phyloP scores from a whole-genome alignment of 2,888 invertebrate genomes.

The Lymantria dispar region DNA sequence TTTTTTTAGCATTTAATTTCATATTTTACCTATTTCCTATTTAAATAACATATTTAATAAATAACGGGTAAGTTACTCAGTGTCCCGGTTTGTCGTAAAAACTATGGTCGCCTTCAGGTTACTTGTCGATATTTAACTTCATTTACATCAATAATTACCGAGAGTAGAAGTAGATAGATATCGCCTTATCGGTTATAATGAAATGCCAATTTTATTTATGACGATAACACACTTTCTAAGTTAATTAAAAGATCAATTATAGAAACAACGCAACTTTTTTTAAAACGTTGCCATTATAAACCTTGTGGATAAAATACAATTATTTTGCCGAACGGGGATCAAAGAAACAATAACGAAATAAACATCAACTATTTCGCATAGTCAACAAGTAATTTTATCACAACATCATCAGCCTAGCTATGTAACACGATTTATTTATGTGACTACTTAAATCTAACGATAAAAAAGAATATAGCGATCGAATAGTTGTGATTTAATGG shows the following conservation, averaged over 20 bases:
- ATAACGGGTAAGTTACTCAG: no score
- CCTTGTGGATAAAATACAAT: constrained; percentile 11
- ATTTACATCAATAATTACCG: no score
- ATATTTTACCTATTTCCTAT: no score
- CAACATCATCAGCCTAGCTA: constrained; percentile 32
- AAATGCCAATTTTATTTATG: no score
- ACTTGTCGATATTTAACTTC: no score
- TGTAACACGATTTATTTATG: constrained; percentile 36
- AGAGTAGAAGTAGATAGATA: no score
- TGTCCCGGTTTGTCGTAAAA: no score
- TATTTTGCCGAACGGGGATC: not conserved
- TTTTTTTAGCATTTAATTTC: no score
- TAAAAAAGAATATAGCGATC: constrained; percentile 16
- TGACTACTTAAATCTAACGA: constrained; percentile 23
- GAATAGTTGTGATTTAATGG: constrained; percentile 23
- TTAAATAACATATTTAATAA: no score
- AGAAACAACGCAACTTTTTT: constrained; percentile 23
- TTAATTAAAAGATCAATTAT: constrained; percentile 13
- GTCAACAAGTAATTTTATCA: constrained; percentile 19
- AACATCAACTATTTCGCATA: not conserved
- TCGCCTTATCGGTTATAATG: no score
- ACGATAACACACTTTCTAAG: not conserved
- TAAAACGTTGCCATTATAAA: constrained; percentile 17
- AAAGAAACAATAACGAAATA: not conserved
- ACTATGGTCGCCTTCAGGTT: no score